Evolutionary conservation across 2,797 vertebrate genomes (phyloP), one percentile per base, ranked within the genome.

Genomic region (Poeciliopsis paucimaculata): DNA sequence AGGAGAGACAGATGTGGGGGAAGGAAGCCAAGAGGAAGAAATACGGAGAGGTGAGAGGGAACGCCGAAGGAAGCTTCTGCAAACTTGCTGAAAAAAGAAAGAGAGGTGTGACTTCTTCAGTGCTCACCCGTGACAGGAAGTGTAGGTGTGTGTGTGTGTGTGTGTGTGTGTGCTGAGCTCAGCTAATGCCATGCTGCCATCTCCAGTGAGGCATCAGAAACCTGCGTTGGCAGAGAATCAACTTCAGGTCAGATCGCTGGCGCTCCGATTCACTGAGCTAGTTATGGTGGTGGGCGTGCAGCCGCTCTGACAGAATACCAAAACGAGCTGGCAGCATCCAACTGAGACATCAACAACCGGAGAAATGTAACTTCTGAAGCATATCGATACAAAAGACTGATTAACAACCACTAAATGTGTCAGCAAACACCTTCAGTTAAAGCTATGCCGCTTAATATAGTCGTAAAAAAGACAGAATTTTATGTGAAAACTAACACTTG

Each of bases 161-260:
- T 39, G 74, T 49, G 75, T 57, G 45, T 78, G 85, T 81, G 80
- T 80, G 84, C 83, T 88, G 87, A 91, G 90, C 87, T 90, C 78
- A 91, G 91, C 89, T 90, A 87, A 89, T 78, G 85, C 70, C 89
- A 86, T 51, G 72, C 84, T 79, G 86, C 87, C 85, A 86, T 89
- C 80, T 91, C 89, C 80, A 83, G 79, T 84, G 89, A 89, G 87
- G 84, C 88, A 84, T 90, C 88, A 83, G 86, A 90, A 90, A 88
- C 81, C 82, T 83, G 85, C 80, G n/a, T 79, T 91, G 93, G 88
- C 90, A 89, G 82, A 87, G 89, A 87, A 89, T 89, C 85, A 90
- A 87, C 81, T 77, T 73, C 86, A 90, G 89, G 92, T 93, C 88
- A 86, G 79, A 84, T 79, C 13, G 47, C 86, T 91, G 80, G 83